Percentiles rank a stretch among this genome's conserved stretches.
Evolutionary conservation across 2,797 vertebrate species (phyloP).

Genomic region (Bryconaethiops microstoma): DNA sequence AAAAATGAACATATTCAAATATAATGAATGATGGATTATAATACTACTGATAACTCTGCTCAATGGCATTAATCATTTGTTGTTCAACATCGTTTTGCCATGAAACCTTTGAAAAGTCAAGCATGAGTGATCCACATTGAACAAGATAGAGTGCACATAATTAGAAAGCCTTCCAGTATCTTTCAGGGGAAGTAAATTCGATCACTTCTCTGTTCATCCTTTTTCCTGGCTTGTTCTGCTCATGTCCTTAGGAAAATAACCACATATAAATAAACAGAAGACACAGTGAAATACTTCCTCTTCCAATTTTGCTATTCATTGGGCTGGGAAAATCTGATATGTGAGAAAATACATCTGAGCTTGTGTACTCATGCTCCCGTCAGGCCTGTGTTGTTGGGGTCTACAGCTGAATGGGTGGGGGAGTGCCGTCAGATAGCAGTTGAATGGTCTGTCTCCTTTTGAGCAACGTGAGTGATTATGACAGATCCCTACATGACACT

Average conservation of each 20-base stretch:
- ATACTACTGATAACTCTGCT: background rate
- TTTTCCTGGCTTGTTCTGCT: background rate
- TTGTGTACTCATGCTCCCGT: background rate
- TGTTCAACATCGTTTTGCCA: background rate
- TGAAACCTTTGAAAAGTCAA: background rate
- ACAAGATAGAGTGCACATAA: background rate
- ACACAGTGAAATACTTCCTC: background rate
- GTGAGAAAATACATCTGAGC: background rate
- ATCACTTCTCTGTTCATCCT: background rate
- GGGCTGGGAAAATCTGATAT: constrained; percentile 7
- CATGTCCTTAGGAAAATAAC: constrained; percentile 13
- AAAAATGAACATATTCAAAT: background rate
- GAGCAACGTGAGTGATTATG: constrained; percentile 2
- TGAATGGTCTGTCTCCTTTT: background rate
- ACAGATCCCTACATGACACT: constrained; percentile 1
- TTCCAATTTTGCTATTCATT: constrained; percentile 21
- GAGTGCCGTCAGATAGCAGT: background rate
- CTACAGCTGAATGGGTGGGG: constrained; percentile 8
- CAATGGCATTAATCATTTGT: background rate
- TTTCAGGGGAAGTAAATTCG: background rate
- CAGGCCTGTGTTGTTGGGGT: background rate
- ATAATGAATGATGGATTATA: background rate
- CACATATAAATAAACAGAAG: constrained; percentile 16
- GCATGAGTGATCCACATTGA: background rate
- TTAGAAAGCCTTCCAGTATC: background rate